Evolutionary conservation across 2,797 vertebrate species (phyloP), one percentile per base, ranked within the genome.

Genomic region (Rallus crepitans): DNA sequence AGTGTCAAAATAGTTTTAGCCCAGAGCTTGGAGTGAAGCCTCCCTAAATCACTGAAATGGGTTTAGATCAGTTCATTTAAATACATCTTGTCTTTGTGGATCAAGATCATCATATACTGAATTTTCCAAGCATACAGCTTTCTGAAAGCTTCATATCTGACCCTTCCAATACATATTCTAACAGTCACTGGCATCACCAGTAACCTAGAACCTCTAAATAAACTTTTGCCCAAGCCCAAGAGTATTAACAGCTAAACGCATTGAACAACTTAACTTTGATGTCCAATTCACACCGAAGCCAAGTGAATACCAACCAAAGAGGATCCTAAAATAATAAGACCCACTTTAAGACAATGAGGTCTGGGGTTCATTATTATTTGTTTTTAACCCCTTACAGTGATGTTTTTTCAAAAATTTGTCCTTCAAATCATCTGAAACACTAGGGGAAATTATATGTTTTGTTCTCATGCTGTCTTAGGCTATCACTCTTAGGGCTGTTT

Each of bases 341-440:
- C 3, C 15, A 33, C 37, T 82, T 91, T 12, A 72, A 79, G 42
- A 76, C 9, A 72, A 24, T 3, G 6, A 79, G 6, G 9, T 72
- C 30, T 55, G 11, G 30, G 0, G 0, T 2, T 4, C 15, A 24
- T 72, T 66, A 17, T 53, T 60, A 8, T 0, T 56, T 55, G 5
- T 23, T 94, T 90, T 50, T 76, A 61, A 57, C 4, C 5, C 12
- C 12, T 55, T 39, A 17, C 23, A 42, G 27, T 69, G 25, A 45
- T 2, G 1, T 53, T 90, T 92, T 53, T 90, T 90, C 64, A 48
- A 91, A 68, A 31, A 15, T 45, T 69, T 59, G 73, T 45, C 18
- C 69, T 89, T 75, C 40, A 89, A 77, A 28, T 5, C 35, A 57
- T 21, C n/a, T 45, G 35, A 87, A 20, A 80, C 39, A 68, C 28